Evolutionary conservation across 2,888 invertebrate species (phyloP), one percentile per base, ranked within the genome.

Genomic region (Caenorhabditis virilis): DNA sequence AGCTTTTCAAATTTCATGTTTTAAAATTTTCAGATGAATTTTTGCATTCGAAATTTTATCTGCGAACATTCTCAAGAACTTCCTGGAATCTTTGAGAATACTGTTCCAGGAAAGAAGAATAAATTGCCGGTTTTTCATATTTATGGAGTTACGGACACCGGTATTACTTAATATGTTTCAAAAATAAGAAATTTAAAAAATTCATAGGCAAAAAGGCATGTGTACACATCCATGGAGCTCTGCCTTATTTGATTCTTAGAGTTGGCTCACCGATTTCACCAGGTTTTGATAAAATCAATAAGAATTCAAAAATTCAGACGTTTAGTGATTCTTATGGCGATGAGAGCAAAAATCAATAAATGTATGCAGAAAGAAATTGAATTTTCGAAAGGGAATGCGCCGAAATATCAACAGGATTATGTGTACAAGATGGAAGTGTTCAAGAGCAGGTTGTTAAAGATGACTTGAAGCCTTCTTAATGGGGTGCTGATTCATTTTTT

Each of bases 231-330:
- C 77, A 79, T 55, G 79, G 79, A 25, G 69, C 66, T 7, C 57
- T 78, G 7, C 79, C 79, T 1, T 79, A 76, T 64, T 42, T 79
- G 15, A 56, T 72, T 13, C 38, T 79, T 2, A 69, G 79, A 42
- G 72, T 73, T 26, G 73, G 75, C 15, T 66, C 69, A 36, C 54
- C 53, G 18, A 54, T 65, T 30, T 63, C 62, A 9, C 46, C 53
- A 20, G 49, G 49, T 49, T 30, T 30, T 30, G 7, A 18, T 16
- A 13, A 41, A 30, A 13, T 30, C 13, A 30, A 9, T 30, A 30
- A 30, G 13, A 30, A 9, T 30, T 30, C 30, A 9, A 30, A 30
- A 30, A 30, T 30, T 30, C 30, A 9, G 30, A 36, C 5, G 23
- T 47, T 22, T 46, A 23, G 13, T 26, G 15, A 50, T 63, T 2